These are phyloP conservation scores for Eupleurogrammus muticus DNA, from an alignment of 2,797 vertebrate genomes.

Conservation along the genomic window DNA sequence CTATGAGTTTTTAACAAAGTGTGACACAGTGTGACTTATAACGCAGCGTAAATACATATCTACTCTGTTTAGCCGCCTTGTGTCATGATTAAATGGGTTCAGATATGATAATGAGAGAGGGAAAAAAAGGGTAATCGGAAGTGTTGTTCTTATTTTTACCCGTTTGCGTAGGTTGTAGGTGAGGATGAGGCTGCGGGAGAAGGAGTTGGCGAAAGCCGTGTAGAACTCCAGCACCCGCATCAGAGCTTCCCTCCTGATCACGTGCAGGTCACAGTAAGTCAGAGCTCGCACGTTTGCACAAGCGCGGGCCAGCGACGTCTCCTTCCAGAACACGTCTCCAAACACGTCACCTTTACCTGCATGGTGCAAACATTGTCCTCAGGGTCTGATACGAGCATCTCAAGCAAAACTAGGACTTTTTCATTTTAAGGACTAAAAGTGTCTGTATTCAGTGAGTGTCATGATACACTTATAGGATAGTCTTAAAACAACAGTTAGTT, in stretches of 20 bases:
- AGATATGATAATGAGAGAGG: too few species aligned
- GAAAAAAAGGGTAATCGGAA: neutral
- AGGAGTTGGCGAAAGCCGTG: constrained; percentile 94
- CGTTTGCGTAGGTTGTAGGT: constrained; percentile 96
- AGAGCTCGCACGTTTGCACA: constrained; percentile 95
- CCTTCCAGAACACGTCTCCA: constrained; percentile 98
- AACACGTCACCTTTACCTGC: constrained; percentile 98
- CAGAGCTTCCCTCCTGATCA: constrained; percentile 94
- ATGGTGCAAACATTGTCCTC: neutral
- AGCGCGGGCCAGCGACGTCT: constrained; percentile 90
- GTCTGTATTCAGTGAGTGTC: neutral
- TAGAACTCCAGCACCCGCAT: constrained; percentile 97
- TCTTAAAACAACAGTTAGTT: too few species aligned
- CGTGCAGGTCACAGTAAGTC: constrained; percentile 97
- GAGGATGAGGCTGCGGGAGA: constrained; percentile 96
- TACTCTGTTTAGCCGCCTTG: too few species aligned
- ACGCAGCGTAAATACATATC: too few species aligned
- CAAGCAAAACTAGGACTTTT: neutral
- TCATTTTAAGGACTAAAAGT: constrained; percentile 7
- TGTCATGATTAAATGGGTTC: too few species aligned
- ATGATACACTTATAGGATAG: too few species aligned
- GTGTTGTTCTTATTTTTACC: constrained; percentile 81
- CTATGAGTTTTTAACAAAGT: neutral
- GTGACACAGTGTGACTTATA: too few species aligned
- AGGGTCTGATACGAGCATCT: neutral